Evolutionary conservation across 2,113 vertebrate genomes (phyloP), one percentile per base, ranked within the genome.

Genomic region (Spea bombifrons): DNA sequence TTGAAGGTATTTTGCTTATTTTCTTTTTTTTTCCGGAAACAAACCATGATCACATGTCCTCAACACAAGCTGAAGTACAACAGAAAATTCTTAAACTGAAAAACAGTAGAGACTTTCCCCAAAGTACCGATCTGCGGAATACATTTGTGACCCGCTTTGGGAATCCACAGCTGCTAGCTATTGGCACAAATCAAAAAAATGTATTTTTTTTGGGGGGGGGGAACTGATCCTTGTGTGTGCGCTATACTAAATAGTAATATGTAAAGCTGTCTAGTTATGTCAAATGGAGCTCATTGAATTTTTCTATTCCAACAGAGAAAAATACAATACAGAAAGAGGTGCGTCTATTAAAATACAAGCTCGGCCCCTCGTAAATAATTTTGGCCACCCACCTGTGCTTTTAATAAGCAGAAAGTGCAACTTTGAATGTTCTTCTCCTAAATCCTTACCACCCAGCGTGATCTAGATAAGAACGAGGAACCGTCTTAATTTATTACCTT

Each of bases 91-190:
- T 30, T 53, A 13, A 46, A 64, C 59, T 55, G 10, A 78, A 71
- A 78, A 72, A 52, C 46, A 64, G 57, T 15, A 76, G 52, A 61
- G 75, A 12, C 43, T 55, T 52, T 71, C 48, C 68, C 59, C n/a
- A 78, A 66, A n/a, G 70, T 73, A 52, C 48, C 15, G 69, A 66
- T 48, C 69, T 64, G 72, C 57, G 76, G 70, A 73, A 63, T 55
- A 66, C 61, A 65, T 72, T 78, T 70, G 76, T 72, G 76, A 73
- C 69, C 61, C 49, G 43, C 69, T 10, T 15, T 66, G 76, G 61
- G 76, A 72, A 61, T 79, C 76, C 73, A 73, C 76, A 79, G 76
- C 77, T 79, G 77, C 30, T 30, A 53, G 30, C n/a, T 66, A 47
- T 67, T 79, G 77, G 70, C 77, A 73, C 61, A 73, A 73, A 57